Percentiles rank a stretch among this genome's conserved stretches.
phyloP scores from a whole-genome alignment of 2,888 invertebrate species.

The Pseudolycoriella hygida region DNA sequence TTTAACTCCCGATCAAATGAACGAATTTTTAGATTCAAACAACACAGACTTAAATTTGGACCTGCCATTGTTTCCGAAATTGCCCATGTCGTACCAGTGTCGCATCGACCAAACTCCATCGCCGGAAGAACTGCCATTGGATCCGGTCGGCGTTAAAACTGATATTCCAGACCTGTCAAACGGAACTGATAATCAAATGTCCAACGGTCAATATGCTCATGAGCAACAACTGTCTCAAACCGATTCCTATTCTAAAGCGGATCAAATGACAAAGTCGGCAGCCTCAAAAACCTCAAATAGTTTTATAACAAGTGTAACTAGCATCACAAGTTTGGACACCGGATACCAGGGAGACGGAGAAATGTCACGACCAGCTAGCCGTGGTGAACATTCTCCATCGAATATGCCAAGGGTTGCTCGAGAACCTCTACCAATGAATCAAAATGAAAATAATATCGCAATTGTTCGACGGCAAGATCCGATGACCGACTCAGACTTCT shows the following conservation, averaged over 20 bases:
- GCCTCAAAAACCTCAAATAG: constrained; percentile 51
- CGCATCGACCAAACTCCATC: constrained; percentile 67
- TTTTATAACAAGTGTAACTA: constrained; percentile 76
- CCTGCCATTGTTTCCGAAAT: constrained; percentile 30
- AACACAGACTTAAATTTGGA: constrained; percentile 40
- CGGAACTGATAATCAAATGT: constrained; percentile 24
- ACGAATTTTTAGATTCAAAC: constrained; percentile 45
- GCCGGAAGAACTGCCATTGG: constrained; percentile 67
- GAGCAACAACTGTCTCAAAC: constrained; percentile 35
- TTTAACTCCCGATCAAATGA: constrained; percentile 79
- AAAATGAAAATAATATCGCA: constrained; percentile 31
- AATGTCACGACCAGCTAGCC: constrained; percentile 71
- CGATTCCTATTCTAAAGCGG: constrained; percentile 38
- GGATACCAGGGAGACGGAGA: constrained; percentile 88
- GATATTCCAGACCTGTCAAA: constrained; percentile 34
- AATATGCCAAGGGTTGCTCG: constrained; percentile 26
- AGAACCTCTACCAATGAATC: constrained; percentile 31
- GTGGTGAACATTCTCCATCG: constrained; percentile 55
- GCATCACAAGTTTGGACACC: constrained; percentile 80
- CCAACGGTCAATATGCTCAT: constrained; percentile 3
- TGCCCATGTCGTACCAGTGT: constrained; percentile 19
- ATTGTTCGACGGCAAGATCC: constrained; percentile 51
- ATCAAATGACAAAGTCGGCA: constrained; percentile 38
- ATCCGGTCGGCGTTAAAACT: constrained; percentile 47
- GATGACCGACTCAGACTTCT: constrained; percentile 84